Conservation (phyloP, 2,888 invertebrate genomes). For the Pterostichus madidus region DNA sequence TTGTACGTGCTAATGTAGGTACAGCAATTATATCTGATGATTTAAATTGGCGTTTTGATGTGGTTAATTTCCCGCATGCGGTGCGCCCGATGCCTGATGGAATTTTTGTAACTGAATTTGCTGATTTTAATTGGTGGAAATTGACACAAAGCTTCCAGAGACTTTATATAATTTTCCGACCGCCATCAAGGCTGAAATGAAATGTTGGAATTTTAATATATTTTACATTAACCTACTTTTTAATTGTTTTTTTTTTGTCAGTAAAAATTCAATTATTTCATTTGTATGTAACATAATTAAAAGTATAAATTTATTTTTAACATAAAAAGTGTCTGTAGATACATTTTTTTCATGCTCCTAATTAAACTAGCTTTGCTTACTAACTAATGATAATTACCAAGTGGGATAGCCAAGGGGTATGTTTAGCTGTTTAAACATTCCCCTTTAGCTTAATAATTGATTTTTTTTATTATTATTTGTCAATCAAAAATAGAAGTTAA, state of each 20-base stretch:
- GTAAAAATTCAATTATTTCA: background rate
- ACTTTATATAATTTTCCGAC: constrained; percentile 40
- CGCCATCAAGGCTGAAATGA: constrained; percentile 24
- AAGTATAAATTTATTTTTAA: too few relatives aligned
- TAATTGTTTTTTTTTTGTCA: background rate
- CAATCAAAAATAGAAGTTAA: too few relatives aligned
- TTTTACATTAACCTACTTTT: constrained; percentile 2
- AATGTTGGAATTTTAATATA: background rate
- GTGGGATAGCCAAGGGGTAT: too few relatives aligned
- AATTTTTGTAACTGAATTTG: constrained; percentile 56
- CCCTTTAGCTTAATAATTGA: too few relatives aligned
- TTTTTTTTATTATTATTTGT: too few relatives aligned
- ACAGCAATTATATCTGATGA: constrained; percentile 47
- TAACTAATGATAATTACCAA: too few relatives aligned
- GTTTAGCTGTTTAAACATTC: too few relatives aligned
- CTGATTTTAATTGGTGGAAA: constrained; percentile 50
- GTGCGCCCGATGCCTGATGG: constrained; percentile 41
- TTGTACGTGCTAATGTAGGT: constrained; percentile 51
- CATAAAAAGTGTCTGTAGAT: too few relatives aligned
- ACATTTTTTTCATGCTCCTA: too few relatives aligned
- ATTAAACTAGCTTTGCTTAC: too few relatives aligned
- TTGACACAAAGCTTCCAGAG: constrained; percentile 39
- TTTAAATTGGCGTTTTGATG: constrained; percentile 55
- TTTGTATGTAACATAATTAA: too few relatives aligned
- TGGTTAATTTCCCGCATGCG: constrained; percentile 50